These are phyloP conservation scores for Cephalopholis sonnerati DNA, from an alignment of 2,113 vertebrate species.

Conservation along the genomic window DNA sequence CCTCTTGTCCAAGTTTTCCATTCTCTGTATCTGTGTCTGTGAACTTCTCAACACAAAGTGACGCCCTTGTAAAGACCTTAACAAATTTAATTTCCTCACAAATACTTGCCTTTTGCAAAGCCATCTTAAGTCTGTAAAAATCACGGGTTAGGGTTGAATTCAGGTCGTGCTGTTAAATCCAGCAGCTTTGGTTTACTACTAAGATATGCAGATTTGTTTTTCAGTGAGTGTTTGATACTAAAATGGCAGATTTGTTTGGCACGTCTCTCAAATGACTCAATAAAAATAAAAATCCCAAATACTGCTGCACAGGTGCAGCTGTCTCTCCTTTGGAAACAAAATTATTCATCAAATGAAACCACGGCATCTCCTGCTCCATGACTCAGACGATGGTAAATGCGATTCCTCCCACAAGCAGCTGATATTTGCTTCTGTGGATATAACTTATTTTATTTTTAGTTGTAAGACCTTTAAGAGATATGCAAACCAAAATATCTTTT, in stretches of 20 bases:
- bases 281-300: background rate
- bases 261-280: background rate
- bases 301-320: slow-evolving; percentile 2
- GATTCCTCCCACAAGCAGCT: slow-evolving; percentile 47
- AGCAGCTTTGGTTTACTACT: background rate
- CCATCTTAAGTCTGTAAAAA: too few species aligned
- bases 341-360: slow-evolving; percentile 11
- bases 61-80: background rate
- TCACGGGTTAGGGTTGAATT: background rate
- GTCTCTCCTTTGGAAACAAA: slow-evolving; percentile 9
- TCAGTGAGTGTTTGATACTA: background rate
- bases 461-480: slow-evolving; percentile 3
- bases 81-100: background rate
- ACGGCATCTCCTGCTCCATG: slow-evolving; percentile 19
- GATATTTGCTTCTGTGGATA: slow-evolving; percentile 43
- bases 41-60: too few species aligned
- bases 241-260: background rate
- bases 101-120: background rate
- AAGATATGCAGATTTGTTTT: too few species aligned
- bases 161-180: background rate
- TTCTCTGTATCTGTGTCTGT: too few species aligned
- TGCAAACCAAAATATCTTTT: background rate
- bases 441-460: slow-evolving; percentile 28
- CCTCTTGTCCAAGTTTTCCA: too few species aligned
- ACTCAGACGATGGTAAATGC: slow-evolving; percentile 29